These are phyloP conservation scores for Triops longicaudatus DNA, from an alignment of 1,140 invertebrate species.

Conservation along the genomic window DNA sequence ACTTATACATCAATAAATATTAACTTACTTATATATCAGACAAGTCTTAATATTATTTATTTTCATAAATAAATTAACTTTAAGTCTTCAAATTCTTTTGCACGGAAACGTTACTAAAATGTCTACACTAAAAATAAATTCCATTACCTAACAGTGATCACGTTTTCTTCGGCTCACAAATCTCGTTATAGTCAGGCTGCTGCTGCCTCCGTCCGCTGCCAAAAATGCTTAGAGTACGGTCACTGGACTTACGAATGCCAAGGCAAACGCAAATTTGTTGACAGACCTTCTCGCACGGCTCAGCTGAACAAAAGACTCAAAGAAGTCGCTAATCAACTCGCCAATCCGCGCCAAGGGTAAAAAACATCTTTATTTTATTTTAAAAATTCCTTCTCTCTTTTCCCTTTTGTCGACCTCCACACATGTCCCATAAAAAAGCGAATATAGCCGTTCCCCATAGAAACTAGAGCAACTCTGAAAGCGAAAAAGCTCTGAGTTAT, in stretches of 20 bases:
- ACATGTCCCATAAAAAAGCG: too few relatives aligned
- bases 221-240: conserved; percentile 81
- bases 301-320: conserved; percentile 59
- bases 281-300: conserved; percentile 68
- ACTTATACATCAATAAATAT: too few relatives aligned
- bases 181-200: conserved; percentile 6
- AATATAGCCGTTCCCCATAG: too few relatives aligned
- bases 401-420: too few relatives aligned
- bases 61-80: not conserved
- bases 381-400: not conserved
- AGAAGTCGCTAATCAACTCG: conserved; percentile 40
- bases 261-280: conserved; percentile 78
- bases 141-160: not conserved
- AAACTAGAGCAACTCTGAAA: too few relatives aligned
- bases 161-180: not conserved
- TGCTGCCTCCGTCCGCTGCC: conserved; percentile 54
- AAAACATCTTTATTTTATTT: not conserved
- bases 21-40: too few relatives aligned
- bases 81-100: not conserved
- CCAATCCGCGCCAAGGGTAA: conserved; percentile 1
- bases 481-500: too few relatives aligned
- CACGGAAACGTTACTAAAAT: not conserved
- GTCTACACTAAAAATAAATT: conserved; percentile 13
- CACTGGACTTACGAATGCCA: conserved; percentile 91
- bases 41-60: too few relatives aligned